These are phyloP conservation scores for Gambelia wislizenii DNA, from an alignment of 2,797 vertebrate genomes.

Conservation along the genomic window DNA sequence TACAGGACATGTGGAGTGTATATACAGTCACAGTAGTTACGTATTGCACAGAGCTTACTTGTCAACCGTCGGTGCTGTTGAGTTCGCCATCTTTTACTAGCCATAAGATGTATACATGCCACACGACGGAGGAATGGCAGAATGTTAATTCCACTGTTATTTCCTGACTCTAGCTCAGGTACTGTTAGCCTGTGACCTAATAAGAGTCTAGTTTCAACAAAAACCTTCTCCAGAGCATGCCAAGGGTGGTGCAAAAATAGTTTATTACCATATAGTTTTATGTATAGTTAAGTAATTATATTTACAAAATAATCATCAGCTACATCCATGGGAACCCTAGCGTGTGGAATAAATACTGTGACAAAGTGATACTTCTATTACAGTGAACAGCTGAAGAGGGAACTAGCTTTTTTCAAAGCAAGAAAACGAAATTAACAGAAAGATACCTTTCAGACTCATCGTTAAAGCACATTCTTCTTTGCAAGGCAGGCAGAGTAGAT, in stretches of 20 bases:
- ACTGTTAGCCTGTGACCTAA: not conserved
- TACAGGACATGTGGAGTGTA: accelerated
- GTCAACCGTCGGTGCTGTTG: not conserved
- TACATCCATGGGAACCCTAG: constrained; percentile 77
- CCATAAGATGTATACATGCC: not conserved
- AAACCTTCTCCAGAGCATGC: constrained; percentile 37
- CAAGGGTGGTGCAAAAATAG: constrained; percentile 85
- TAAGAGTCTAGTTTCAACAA: constrained; percentile 40
- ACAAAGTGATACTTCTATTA: constrained; percentile 64
- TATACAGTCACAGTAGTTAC: not conserved
- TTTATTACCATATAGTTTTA: constrained; percentile 83
- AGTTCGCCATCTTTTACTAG: too few relatives aligned
- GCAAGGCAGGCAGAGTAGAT: accelerated
- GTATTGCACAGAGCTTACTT: not conserved
- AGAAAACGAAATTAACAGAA: constrained; percentile 44
- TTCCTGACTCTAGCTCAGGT: not conserved
- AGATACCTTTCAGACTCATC: not conserved
- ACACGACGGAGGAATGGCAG: not conserved
- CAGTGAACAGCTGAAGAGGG: constrained; percentile 56
- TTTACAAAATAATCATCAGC: constrained; percentile 82
- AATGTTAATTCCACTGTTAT: accelerated
- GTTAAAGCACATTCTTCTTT: constrained; percentile 10
- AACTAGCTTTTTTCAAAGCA: constrained; percentile 50
- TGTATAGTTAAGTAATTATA: constrained; percentile 81
- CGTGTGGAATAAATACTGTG: constrained; percentile 79